Evolutionary conservation across 2,113 vertebrate species (phyloP).

Genomic region (Aleadryas rufinucha): DNA sequence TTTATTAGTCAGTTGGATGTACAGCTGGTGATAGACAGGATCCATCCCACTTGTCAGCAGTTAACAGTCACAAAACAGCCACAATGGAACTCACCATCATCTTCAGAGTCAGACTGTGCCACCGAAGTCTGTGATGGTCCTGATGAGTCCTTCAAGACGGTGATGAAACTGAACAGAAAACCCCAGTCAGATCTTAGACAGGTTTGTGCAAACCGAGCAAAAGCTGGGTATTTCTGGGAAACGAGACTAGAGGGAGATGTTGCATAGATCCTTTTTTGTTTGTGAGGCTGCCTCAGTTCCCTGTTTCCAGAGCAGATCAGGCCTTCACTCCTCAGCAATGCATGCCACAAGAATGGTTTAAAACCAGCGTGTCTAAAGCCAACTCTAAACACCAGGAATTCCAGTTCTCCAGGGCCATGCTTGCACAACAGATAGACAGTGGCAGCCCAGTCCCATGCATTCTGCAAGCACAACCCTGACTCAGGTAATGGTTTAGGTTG

Average conservation of each 20-base stretch:
- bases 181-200: background rate
- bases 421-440: background rate
- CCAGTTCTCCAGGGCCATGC: background rate
- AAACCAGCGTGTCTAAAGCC: background rate
- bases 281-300: background rate
- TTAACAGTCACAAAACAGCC: background rate
- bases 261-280: background rate
- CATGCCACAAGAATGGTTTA: background rate
- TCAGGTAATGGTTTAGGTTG: background rate
- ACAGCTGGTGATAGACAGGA: background rate
- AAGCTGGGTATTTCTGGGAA: background rate
- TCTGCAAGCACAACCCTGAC: background rate
- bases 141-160: background rate
- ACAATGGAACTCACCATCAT: slow-evolving; percentile 50
- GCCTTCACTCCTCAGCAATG: background rate
- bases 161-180: slow-evolving; percentile 56
- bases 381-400: background rate
- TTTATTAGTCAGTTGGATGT: background rate
- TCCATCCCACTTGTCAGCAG: background rate
- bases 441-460: background rate
- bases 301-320: background rate
- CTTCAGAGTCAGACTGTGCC: background rate
- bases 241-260: background rate
- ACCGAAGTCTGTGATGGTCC: background rate
- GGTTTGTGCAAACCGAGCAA: background rate